Base-by-base conservation (phyloP, 2,113 vertebrate genomes). In the Fregetta grallaria region DNA sequence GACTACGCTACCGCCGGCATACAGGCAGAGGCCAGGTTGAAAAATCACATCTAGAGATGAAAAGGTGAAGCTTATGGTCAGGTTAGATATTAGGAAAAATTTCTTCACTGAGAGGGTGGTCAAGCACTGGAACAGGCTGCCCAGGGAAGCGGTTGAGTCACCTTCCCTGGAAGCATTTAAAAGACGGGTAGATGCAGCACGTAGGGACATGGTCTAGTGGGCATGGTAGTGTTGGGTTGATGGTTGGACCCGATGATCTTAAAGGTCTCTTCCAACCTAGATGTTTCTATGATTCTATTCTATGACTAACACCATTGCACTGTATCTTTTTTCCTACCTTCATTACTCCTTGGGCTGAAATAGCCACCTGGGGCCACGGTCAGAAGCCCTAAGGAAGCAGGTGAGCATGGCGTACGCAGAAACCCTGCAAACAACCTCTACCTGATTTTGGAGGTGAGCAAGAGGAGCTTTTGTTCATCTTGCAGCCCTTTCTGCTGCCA, bases 361-460 rank as follows among this genome's bases (percentile, higher is more conserved):
- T 2, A 84, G 53, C 47, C 14, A 18, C 58, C 30, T 6, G 22
- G 14, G 56, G 21, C 38, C 25, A 3, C 1, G 22, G 71, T 59
- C 44, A 67, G 66, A 40, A 63, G 11, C 36, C 20, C 10, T 21
- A 17, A 63, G 32, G 82, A 65, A 61, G 75, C 23, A 50, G 34
- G 29, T 1, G 1, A 74, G 36, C 32, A 30, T 0, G 0, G 13
- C 4, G 38, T 4, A 13, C 1, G 2, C 40, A 50, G 63, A 52
- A 80, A 52, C 17, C 15, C 40, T 63, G 27, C 61, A 53, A 78
- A 56, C 25, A 72, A 42, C 14, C 68, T 77, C 79, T 61, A 9
- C 49, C 56, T 72, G 42, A 14, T 68, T 63, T 55, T 63, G 58
- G 50, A 34, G 34, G 67, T 2, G 1, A 90, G 13, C n/a, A 47